phyloP scores from a whole-genome alignment of 2,113 vertebrate species.

The Chinchilla lanigera region DNA sequence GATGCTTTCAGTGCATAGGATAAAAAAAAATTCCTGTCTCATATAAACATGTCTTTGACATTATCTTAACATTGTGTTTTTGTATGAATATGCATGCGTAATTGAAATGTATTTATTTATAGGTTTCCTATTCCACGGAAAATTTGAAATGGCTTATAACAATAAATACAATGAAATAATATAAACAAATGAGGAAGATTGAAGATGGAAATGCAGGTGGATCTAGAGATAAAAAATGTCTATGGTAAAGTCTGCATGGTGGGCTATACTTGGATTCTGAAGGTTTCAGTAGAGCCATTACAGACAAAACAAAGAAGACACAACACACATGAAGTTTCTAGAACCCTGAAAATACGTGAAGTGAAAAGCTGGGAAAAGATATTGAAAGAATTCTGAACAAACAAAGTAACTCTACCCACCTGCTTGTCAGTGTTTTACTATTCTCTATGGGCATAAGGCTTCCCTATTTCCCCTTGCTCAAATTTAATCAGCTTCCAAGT shows the following conservation, averaged over 20 bases:
- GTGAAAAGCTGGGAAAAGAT: background rate
- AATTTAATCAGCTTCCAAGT: conserved; percentile 11
- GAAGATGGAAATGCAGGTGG: background rate
- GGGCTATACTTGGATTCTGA: background rate
- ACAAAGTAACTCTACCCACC: background rate
- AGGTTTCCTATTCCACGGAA: background rate
- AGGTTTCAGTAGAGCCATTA: background rate
- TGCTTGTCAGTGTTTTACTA: background rate
- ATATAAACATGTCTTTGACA: background rate
- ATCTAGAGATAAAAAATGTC: background rate
- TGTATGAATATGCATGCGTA: background rate
- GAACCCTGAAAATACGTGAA: background rate
- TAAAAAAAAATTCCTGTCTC: background rate
- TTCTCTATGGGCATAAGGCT: background rate
- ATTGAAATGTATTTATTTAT: background rate
- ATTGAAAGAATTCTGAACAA: background rate
- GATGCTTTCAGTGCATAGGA: background rate
- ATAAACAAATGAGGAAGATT: background rate
- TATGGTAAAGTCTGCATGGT: background rate
- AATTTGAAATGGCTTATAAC: background rate
- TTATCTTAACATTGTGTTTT: background rate
- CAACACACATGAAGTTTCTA: background rate
- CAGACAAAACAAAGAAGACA: background rate
- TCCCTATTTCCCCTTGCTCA: conserved; percentile 22
- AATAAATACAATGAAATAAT: background rate